These are phyloP conservation scores for Mus minutoides DNA, from an alignment of 2,797 vertebrate genomes.

Conservation along the genomic window DNA sequence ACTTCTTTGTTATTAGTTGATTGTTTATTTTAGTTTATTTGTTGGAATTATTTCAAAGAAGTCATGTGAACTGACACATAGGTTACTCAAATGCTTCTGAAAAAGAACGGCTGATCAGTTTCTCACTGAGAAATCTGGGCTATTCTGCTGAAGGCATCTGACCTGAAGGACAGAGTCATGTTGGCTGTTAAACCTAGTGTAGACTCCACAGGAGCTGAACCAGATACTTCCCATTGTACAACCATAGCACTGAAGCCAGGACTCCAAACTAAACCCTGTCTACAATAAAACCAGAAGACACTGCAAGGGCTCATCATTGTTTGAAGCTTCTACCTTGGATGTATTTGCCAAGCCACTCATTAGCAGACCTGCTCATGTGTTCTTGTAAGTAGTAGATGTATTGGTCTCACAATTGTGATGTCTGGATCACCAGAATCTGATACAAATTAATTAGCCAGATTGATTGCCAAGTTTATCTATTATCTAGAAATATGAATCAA, in stretches of 20 bases:
- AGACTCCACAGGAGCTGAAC: background rate
- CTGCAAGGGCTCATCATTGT: background rate
- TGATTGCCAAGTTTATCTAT: background rate
- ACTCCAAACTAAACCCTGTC: background rate
- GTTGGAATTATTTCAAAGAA: background rate
- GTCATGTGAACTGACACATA: background rate
- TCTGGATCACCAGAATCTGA: background rate
- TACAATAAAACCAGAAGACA: background rate
- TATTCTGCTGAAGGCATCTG: background rate
- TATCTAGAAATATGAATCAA: slow-evolving; percentile 11
- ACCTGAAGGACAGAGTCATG: background rate
- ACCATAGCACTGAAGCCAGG: background rate
- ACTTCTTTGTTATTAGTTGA: background rate
- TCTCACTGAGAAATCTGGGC: too few species aligned
- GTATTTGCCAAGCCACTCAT: background rate
- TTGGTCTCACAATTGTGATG: background rate
- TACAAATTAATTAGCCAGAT: background rate
- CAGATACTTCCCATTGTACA: background rate
- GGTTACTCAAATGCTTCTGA: background rate
- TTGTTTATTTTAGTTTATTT: background rate
- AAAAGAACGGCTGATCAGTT: too few species aligned
- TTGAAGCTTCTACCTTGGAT: background rate
- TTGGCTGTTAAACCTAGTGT: background rate
- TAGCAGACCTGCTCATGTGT: background rate
- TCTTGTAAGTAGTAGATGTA: background rate